Evolutionary conservation across 2,797 vertebrate species (phyloP), one percentile per base, ranked within the genome.

Genomic region (Acanthiza pusilla): DNA sequence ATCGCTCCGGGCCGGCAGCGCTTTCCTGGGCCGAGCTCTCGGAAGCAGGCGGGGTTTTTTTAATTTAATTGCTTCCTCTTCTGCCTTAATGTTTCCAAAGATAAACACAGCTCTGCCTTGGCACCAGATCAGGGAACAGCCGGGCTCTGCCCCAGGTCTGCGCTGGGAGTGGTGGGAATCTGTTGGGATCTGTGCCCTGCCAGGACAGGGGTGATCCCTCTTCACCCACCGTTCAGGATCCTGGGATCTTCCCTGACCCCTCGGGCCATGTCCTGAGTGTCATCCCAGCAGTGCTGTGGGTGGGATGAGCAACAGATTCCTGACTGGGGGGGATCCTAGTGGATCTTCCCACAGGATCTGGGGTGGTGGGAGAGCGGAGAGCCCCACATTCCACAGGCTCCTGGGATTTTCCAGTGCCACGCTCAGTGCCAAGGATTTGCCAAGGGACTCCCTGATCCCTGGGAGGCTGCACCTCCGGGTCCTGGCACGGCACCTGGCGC

Each of bases 171-270:
- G 23, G 25, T 29, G 25, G 65, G 65, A 21, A 14, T 36, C n/a
- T 47, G n/a, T 6, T 34, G 0, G 55, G 57, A 13, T 29, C 57
- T 19, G 40, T 8, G 1, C 29, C 20, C 19, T 60, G 38, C 38
- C 38, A 38, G 38, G 38, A 38, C 38, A 10, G 2, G 27, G 26
- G 65, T 71, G 22, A 11, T 66, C n/a, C 45, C 60, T 23, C 23
- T 8, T 25, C 36, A 3, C 10, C 1, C 0, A 1, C 6, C 43
- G 18, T n/a, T 45, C 76, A 13, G 0, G 7, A 5, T 58, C 25
- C 61, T 0, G 8, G 76, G 7, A 5, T 40, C 29, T 25, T 6
- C 76, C 38, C 67, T 7, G 63, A 3, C 4, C 63, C 36, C 13
- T 3, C 4, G 42, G 47, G 40, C 10, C 1, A 0, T 0, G 25